Base-by-base conservation (phyloP, 2,113 vertebrate genomes). In the Epinephelus lanceolatus region DNA sequence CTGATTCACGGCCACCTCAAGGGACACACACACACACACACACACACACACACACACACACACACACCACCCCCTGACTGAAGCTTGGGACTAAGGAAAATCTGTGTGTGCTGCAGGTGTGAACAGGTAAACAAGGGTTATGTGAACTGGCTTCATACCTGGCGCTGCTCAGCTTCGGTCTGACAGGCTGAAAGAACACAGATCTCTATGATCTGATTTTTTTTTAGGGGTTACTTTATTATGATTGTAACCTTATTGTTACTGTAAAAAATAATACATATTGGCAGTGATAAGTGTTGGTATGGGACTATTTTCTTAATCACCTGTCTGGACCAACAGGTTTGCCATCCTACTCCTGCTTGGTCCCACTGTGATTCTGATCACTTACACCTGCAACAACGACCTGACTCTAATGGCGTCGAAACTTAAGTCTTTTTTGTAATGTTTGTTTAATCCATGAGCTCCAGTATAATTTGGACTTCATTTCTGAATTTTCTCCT, bases 1-100 rank as follows among this genome's bases (percentile, higher is more conserved):
- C 74, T 94, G 93, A 95, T 95, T 95, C 90, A 95, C 83, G 21
- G 78, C 71, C 86, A 86, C 86, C 70, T 72, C 76, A 0, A 30
- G 78, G 80, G 78, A 71, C 87, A 80, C 61, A 27, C 40, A 70
- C 57, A 63, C 88, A 62, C 62, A 37, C 33, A 37, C 11, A 25
- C 60, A 18, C 51, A 53, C 21, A 4, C 63, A 27, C 81, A 76
- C 33, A 66, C 30, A 81, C 47, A 74, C 49, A 30, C 65, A 62
- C 66, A 75, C 70, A 69, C 77, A 78, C 14, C 74, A 71, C 71
- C 61, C 60, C 66, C 61, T 78, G 56, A 40, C 52, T 81, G 30
- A 72, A 65, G 53, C 12, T 3, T 27, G 37, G 17, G 59, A 69
- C 14, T 27, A 42, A 25, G 25, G 21, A 27, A 63, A 68, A 13